Evolutionary conservation across 2,797 vertebrate species (phyloP).

Genomic region (Eulemur rubriventer): DNA sequence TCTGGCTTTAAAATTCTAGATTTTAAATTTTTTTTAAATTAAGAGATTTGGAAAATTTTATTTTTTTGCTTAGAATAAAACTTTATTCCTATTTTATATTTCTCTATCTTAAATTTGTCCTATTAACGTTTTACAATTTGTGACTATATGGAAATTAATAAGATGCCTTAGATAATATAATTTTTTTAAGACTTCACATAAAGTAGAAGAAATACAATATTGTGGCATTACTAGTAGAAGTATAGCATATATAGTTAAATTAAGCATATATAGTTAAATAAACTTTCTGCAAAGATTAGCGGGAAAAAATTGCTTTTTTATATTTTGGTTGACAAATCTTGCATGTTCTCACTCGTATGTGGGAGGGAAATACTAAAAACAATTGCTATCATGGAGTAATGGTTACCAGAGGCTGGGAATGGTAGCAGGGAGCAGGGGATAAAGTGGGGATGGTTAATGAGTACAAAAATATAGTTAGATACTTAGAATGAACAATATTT

Average conservation of each 20-base stretch:
- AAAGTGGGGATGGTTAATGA: not conserved
- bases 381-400: not conserved
- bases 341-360: not conserved
- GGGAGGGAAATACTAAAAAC: not conserved
- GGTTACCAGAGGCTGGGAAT: not conserved
- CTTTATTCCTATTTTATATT: not conserved
- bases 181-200: not conserved
- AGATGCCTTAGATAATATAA: not conserved
- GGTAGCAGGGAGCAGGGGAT: not conserved
- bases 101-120: not conserved
- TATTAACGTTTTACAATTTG: constrained; percentile 8
- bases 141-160: not conserved
- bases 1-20: not conserved
- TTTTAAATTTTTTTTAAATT: not conserved
- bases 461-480: not conserved
- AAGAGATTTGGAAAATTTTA: not conserved
- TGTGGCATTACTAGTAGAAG: not conserved
- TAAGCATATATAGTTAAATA: not conserved
- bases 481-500: not conserved
- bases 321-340: not conserved
- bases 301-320: not conserved
- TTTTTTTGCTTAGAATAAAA: not conserved
- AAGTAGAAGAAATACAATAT: not conserved
- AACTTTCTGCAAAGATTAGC: not conserved
- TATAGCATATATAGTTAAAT: not conserved